phyloP scores from a whole-genome alignment of 2,888 invertebrate genomes.

The Athetis lepigone region DNA sequence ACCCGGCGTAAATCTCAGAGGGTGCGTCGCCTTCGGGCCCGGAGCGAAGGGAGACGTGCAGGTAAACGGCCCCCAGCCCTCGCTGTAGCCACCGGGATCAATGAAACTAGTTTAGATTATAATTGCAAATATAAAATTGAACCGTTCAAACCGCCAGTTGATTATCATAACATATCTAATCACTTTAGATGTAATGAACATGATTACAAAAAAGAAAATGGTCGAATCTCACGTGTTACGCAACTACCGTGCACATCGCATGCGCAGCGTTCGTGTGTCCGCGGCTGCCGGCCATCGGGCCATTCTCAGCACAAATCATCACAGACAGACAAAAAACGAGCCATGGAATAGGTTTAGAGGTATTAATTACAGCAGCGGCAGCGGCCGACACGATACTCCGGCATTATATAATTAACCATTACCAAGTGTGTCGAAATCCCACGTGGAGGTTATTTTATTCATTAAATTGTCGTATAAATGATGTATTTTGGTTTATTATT shows the following conservation, averaged over 20 bases:
- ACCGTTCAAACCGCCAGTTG: conserved; percentile 33
- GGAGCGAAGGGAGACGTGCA: conserved; percentile 75
- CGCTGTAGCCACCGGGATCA: conserved; percentile 65
- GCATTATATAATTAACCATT: conserved; percentile 77
- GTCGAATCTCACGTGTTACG: conserved; percentile 65
- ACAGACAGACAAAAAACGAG: conserved; percentile 78
- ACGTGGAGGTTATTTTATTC: conserved; percentile 71
- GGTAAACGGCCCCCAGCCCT: conserved; percentile 82
- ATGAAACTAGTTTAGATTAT: conserved; percentile 69
- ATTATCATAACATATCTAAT: conserved; percentile 43
- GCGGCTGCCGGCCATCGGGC: conserved; percentile 52
- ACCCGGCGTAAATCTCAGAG: conserved; percentile 87
- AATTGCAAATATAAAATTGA: conserved; percentile 53
- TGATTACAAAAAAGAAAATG: conserved; percentile 69
- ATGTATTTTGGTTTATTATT: conserved; percentile 66
- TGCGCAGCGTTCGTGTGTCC: conserved; percentile 65
- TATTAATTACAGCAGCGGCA: conserved; percentile 78
- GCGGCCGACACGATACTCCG: conserved; percentile 71
- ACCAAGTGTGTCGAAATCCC: conserved; percentile 71
- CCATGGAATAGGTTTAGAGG: conserved; percentile 74
- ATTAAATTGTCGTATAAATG: conserved; percentile 68
- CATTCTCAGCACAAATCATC: conserved; percentile 79
- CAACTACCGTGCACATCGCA: conserved; percentile 68
- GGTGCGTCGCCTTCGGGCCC: conserved; percentile 76
- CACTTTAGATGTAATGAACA: conserved; percentile 67